These are phyloP conservation scores for Ecdyonurus torrentis DNA, from an alignment of 2,888 invertebrate genomes.

Conservation along the genomic window DNA sequence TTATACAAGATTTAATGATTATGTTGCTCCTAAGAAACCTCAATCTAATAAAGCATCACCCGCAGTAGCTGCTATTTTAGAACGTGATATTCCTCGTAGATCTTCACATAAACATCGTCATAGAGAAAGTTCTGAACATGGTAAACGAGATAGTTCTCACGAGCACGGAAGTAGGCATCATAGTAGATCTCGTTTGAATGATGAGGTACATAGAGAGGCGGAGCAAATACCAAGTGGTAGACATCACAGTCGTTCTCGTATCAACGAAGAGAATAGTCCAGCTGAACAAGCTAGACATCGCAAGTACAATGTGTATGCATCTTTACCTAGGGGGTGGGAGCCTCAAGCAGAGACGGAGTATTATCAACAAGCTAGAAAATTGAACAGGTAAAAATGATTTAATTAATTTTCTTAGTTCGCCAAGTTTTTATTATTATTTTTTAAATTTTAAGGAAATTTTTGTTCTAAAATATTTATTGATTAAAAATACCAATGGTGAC, in stretches of 20 bases:
- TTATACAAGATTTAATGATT: constrained; percentile 71
- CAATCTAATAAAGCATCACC: neutral
- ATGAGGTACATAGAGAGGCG: too few species aligned
- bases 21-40: neutral
- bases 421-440: neutral
- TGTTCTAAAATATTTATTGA: neutral
- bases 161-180: neutral
- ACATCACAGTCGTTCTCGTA: too few species aligned
- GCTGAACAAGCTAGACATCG: neutral
- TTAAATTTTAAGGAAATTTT: neutral
- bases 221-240: too few species aligned
- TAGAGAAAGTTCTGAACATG: neutral
- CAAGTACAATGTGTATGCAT: neutral
- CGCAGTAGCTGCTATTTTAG: neutral
- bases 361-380: constrained; percentile 1
- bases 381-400: neutral
- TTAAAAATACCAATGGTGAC: too few species aligned
- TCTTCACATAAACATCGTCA: neutral
- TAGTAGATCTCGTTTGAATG: too few species aligned
- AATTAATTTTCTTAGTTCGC: too few species aligned
- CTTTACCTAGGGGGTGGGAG: neutral
- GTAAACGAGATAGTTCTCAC: neutral
- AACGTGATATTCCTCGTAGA: neutral
- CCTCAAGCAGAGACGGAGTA: neutral
- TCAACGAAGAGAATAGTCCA: neutral